Percentiles rank a stretch among this genome's conserved stretches.
Evolutionary conservation across 2,797 vertebrate genomes (phyloP).

Genomic region (Girardinus metallicus): DNA sequence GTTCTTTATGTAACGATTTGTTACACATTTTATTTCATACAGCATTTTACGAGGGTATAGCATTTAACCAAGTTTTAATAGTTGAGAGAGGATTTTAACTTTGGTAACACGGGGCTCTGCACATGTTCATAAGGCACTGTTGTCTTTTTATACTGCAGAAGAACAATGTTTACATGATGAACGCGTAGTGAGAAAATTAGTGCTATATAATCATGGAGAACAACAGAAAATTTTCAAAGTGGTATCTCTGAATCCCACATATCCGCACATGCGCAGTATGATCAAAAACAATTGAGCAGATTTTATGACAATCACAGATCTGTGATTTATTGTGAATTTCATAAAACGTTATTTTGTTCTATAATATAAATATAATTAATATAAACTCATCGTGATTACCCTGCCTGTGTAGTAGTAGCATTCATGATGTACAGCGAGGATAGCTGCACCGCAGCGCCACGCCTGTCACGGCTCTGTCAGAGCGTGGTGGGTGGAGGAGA

Average conservation of each 20-base stretch:
- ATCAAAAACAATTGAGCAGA: neutral
- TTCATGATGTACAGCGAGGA: neutral
- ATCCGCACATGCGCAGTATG: neutral
- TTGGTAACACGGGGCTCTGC: too few species aligned
- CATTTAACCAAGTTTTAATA: neutral
- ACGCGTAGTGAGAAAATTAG: neutral
- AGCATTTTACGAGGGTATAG: neutral
- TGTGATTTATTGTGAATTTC: neutral
- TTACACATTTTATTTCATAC: too few species aligned
- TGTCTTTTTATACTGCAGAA: neutral
- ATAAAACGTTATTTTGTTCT: neutral
- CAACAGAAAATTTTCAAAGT: neutral
- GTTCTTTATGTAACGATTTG: neutral
- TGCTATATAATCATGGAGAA: neutral
- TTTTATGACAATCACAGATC: neutral
- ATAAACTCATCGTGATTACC: neutral
- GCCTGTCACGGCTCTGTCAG: constrained; percentile 41
- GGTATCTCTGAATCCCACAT: neutral
- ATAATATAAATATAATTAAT: neutral
- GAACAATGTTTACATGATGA: neutral
- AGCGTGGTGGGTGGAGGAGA: constrained; percentile 55
- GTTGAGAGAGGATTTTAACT: too few species aligned
- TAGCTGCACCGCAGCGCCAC: constrained; percentile 37
- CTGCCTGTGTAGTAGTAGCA: neutral
- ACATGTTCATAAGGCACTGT: neutral